Conservation (phyloP, 2,113 vertebrate genomes). For the Catharus minimus region DNA sequence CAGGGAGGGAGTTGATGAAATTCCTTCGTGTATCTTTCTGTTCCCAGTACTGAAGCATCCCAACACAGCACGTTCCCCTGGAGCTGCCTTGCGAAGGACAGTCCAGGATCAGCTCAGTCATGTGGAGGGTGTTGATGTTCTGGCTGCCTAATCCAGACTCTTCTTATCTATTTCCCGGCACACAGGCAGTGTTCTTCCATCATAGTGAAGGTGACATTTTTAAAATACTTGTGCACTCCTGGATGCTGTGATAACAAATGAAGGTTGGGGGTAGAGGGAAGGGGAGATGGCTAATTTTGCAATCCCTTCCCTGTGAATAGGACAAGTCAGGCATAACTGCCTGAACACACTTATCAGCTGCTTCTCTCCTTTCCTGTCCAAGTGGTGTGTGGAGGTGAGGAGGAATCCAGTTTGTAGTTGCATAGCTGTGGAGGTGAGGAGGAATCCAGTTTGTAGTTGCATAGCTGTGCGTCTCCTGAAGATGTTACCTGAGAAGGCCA, state of each 20-base stretch:
- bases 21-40: background rate
- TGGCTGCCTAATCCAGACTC: background rate
- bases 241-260: background rate
- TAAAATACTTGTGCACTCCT: background rate
- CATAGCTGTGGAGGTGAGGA: background rate
- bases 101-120: background rate
- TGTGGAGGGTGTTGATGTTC: background rate
- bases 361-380: background rate
- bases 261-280: background rate
- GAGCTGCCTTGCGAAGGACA: background rate
- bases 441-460: background rate
- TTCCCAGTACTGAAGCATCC: background rate
- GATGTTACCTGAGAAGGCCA: background rate
- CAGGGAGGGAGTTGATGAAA: background rate
- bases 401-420: background rate
- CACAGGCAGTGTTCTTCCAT: background rate
- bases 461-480: background rate
- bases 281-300: background rate
- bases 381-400: background rate
- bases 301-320: background rate
- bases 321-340: background rate
- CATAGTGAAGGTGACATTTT: background rate
- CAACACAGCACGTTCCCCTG: rapidly evolving
- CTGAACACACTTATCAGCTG: background rate
- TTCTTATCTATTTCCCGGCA: background rate